Percentiles rank a stretch among this genome's conserved stretches.
Conservation (phyloP, 2,888 invertebrate genomes). For the Chrysina gloriosa region DNA sequence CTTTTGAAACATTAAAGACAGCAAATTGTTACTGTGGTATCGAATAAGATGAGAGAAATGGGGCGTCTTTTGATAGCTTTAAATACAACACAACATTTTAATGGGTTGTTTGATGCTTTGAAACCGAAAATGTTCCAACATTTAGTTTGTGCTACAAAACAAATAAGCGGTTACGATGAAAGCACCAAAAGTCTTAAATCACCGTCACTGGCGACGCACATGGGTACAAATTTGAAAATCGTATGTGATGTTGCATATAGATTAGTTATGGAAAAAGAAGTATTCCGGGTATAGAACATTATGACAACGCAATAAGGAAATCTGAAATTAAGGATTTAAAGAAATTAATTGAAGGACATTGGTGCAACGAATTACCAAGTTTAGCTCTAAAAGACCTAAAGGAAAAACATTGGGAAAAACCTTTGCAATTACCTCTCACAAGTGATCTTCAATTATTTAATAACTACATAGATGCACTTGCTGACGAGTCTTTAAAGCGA, state of each 20-base stretch:
- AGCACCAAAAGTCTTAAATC: conserved; percentile 40
- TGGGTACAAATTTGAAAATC: conserved; percentile 43
- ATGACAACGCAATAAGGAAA: conserved; percentile 38
- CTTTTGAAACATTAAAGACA: conserved; percentile 46
- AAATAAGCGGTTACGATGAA: conserved; percentile 43
- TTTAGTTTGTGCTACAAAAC: conserved; percentile 42
- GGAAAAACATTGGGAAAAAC: conserved; percentile 43
- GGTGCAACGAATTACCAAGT: conserved; percentile 46
- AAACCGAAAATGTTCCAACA: conserved; percentile 41
- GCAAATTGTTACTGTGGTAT: conserved; percentile 42
- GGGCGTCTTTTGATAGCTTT: conserved; percentile 40
- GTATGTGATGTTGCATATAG: conserved; percentile 42
- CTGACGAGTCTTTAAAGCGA: conserved; percentile 15
- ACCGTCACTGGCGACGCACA: conserved; percentile 44
- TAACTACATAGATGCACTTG: conserved; percentile 6
- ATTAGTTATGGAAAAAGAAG: conserved; percentile 43
- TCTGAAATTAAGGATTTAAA: conserved; percentile 44
- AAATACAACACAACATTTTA: conserved; percentile 8
- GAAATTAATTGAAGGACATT: conserved; percentile 41
- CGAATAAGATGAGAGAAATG: conserved; percentile 46
- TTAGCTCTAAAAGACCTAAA: conserved; percentile 44
- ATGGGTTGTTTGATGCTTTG: conserved; percentile 41
- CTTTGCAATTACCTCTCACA: conserved; percentile 30
- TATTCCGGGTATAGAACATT: conserved; percentile 39
- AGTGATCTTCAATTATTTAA: conserved; percentile 37